Evolutionary conservation across 2,888 invertebrate species (phyloP).

Genomic region (Euplexia lucipara): DNA sequence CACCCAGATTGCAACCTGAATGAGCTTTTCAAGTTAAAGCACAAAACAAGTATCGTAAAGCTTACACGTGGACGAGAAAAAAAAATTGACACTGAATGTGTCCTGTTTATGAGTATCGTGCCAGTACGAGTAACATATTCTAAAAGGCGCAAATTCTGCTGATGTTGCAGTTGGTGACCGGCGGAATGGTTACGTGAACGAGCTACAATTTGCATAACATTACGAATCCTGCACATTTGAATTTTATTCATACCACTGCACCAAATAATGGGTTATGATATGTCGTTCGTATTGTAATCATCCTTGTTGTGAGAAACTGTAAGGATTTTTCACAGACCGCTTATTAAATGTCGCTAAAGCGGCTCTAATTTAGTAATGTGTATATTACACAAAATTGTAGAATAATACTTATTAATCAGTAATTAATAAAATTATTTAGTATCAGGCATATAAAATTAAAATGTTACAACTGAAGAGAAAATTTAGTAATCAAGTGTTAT

Average conservation of each 20-base stretch:
- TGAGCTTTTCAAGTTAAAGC: conserved; percentile 20
- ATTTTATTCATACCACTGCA: conserved; percentile 23
- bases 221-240: conserved; percentile 31
- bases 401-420: too few species aligned
- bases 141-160: conserved; percentile 7
- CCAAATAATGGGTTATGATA: neutral
- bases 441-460: too few species aligned
- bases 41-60: conserved; percentile 2
- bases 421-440: too few species aligned
- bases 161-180: neutral
- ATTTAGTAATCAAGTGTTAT: too few species aligned
- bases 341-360: too few species aligned
- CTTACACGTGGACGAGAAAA: conserved; percentile 17
- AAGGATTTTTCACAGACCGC: neutral
- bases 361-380: too few species aligned
- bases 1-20: too few species aligned
- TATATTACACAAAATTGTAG: too few species aligned
- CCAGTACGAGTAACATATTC: neutral
- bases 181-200: conserved; percentile 14
- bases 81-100: neutral
- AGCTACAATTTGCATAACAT: conserved; percentile 40
- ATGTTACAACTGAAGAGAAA: too few species aligned
- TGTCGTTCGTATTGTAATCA: neutral
- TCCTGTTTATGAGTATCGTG: conserved; percentile 1
- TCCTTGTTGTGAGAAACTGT: neutral